A percentile compares a stretch with the other conserved stretches of the same genome.
These are phyloP conservation scores for Cyanoderma ruficeps DNA, from an alignment of 2,113 vertebrate genomes.

Conservation along the genomic window DNA sequence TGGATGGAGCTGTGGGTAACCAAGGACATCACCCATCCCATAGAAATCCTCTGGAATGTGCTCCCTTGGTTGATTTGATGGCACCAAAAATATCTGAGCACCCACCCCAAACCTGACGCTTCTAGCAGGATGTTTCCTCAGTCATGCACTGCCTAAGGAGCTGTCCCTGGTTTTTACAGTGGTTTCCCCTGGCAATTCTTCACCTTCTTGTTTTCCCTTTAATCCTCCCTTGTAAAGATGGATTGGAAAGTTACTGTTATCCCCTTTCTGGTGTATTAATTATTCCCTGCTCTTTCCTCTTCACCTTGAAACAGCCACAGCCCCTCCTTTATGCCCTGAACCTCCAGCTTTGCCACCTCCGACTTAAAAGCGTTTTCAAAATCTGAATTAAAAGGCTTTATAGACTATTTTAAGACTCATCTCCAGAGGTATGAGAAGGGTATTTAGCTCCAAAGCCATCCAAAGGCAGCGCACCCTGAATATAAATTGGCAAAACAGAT, in stretches of 20 bases:
- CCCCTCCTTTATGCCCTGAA: not conserved
- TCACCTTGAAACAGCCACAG: not conserved
- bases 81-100: not conserved
- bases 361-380: not conserved
- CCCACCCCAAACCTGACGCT: not conserved
- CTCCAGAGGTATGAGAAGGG: constrained; percentile 8
- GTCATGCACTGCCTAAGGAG: not conserved
- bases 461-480: not conserved
- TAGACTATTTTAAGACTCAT: not conserved
- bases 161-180: not conserved
- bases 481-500: constrained; percentile 23
- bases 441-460: not conserved
- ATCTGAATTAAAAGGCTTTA: constrained; percentile 3
- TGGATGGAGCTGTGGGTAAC: rapidly evolving
- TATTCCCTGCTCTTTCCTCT: not conserved
- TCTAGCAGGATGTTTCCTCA: not conserved
- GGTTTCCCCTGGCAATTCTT: not conserved
- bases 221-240: not conserved
- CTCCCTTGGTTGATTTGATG: not conserved
- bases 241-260: not conserved
- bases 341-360: not conserved
- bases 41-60: not conserved
- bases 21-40: not conserved
- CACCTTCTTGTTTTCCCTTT: not conserved
- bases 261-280: not conserved